Evolutionary conservation across 2,888 invertebrate species (phyloP), one percentile per base, ranked within the genome.

Genomic region (Stenoptilia bipunctidactyla): DNA sequence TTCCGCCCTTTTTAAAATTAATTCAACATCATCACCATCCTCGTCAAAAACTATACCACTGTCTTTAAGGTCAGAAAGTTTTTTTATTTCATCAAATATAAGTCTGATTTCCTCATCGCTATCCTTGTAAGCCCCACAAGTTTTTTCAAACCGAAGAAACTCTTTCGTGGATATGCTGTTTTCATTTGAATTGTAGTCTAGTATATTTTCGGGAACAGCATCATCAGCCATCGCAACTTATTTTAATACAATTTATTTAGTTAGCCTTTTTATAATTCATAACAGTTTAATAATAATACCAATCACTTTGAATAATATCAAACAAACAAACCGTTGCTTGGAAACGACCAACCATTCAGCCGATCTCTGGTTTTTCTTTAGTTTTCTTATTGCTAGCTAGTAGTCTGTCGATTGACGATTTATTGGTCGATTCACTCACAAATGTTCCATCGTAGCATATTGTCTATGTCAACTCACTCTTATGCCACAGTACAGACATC

Each of bases 71-170:
- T 59, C 62, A 27, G 87, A 76, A 35, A 88, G 60, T 46, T 89
- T 87, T 49, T 87, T 88, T 2, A 91, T 89, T 70, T 91, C 90
- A 54, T 85, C 88, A 50, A 91, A 88, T 60, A 91, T 89, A 66
- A 86, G 86, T 49, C 87, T 89, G 6, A 90, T 87, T 66, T 90
- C 90, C 38, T 87, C 83, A 50, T 87, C 87, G 36, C 76, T 80
- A 40, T 72, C 82, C 48, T 72, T 82, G 42, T 61, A 74, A 2
- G 59, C 57, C 48, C 76, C 79, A 47, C 83, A 82, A 41, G 61
- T 63, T 51, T 75, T 79, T 53, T 83, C 83, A 45, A 71, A 66
- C 27, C 63, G 55, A 37, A 83, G 54, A 57, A 80, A 82, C 53
- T 82, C 82, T 55, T 73, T 77, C 1, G 74, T 79, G 15, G 73